Conservation (phyloP, 1,140 invertebrate genomes). For the Eulimnadia texana region DNA sequence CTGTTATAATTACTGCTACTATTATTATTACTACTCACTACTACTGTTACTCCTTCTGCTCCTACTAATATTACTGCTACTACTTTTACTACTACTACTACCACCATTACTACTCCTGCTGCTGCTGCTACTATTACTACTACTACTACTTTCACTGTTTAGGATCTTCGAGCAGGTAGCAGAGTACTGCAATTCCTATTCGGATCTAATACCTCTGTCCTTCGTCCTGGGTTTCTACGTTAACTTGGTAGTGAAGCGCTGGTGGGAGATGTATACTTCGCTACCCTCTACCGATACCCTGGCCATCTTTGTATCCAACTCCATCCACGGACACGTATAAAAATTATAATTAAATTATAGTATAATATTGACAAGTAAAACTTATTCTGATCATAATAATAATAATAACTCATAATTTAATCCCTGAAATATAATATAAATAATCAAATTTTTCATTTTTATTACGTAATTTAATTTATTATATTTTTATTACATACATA, state of each 20-base stretch:
- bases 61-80: too few relatives aligned
- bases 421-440: too few relatives aligned
- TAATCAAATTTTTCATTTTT: too few relatives aligned
- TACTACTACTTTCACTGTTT: slow-evolving; percentile 2
- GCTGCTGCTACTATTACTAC: too few relatives aligned
- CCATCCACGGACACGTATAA: slow-evolving; percentile 31
- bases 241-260: slow-evolving; percentile 34
- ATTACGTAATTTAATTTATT: too few relatives aligned
- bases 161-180: slow-evolving; percentile 30
- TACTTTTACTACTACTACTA: too few relatives aligned
- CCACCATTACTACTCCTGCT: too few relatives aligned
- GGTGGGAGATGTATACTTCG: slow-evolving; percentile 29
- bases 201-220: slow-evolving; percentile 31
- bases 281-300: slow-evolving; percentile 32
- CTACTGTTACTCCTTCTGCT: too few relatives aligned
- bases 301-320: slow-evolving; percentile 31
- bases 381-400: background rate
- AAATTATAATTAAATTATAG: background rate
- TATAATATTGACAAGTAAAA: background rate
- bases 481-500: too few relatives aligned
- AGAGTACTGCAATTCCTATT: slow-evolving; percentile 28
- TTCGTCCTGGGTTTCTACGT: slow-evolving; percentile 39
- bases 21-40: too few relatives aligned
- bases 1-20: too few relatives aligned
- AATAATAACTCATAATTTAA: too few relatives aligned